Base-by-base conservation (phyloP, 1,140 invertebrate genomes). In the Pseudachorutes palmiensis region DNA sequence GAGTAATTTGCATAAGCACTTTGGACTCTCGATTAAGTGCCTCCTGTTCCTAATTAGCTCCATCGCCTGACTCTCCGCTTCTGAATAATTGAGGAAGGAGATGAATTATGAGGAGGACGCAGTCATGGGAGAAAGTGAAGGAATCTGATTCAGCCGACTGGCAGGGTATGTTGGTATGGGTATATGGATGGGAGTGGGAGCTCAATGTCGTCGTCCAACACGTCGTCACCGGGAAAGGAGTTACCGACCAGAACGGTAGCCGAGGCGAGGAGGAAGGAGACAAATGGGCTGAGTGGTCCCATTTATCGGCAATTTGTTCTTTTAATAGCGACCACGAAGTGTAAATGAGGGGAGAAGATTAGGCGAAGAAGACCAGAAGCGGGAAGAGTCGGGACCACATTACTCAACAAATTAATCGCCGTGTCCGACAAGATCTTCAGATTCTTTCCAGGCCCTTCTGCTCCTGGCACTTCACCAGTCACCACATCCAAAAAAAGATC, bases 371-470 rank as follows among this genome's bases (percentile, higher is more conserved):
- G 12, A 12, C 5, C 24, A 9, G 51, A 68, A 65, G 64, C 57
- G 68, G 62, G 12, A 9, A 14, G 3, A 9, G 51, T 72, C 62
- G 67, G 58, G 68, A 62, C n/a, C 67, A 72, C 68, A 72, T 72
- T 70, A 72, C 69, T 72, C 64, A 72, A 62, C 71, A 72, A 72
- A 72, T 72, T 72, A 72, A 72, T 72, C 68, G 68, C 48, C 71
- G 71, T 72, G 71, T 72, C 68, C 22, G 71, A 72, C 71, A 67
- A 70, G 65, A 70, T 70, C 65, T 30, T 70, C 69, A 72, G 64
- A 67, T 70, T 67, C 71, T 70, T 68, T 72, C 68, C 66, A 48
- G 51, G 70, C 65, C 32, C 67, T 33, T 67, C 71, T 72, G 65
- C 67, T 70, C 24, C 29, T 28, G n/a, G 45, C 61, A n/a, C 59